Base-by-base conservation (phyloP, 2,113 vertebrate genomes). In the Anser cygnoides region DNA sequence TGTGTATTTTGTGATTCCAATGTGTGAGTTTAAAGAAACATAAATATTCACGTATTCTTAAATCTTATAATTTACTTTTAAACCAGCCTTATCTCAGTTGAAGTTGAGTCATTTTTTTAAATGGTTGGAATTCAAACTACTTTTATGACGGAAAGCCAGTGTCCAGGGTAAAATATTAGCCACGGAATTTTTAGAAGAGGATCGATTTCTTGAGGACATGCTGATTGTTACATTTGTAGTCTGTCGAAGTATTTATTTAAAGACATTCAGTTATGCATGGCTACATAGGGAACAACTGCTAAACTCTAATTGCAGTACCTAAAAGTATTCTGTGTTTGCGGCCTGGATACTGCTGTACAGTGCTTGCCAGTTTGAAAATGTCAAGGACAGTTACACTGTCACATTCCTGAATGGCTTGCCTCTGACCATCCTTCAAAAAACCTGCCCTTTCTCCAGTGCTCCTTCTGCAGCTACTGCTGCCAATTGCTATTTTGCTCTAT, bases 301-400 rank as follows among this genome's bases (percentile, higher is more conserved):
- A 26, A 93, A 89, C 57, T 87, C 23, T 50, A 44, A 77, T 74
- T 96, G 72, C 46, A 72, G 76, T 83, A 86, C 87, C 73, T 89
- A 18, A 25, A 63, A 57, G 67, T 52, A 63, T 75, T 95, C 86
- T 82, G 14, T 87, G 88, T 68, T 87, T 89, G 74, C 39, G 94
- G 90, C 57, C 74, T 92, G 93, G 77, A 44, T 37, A 4, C 82
- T 84, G 72, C 63, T 25, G 52, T 89, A 57, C 63, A 65, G 66
- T 0, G 8, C 92, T 93, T 97, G 96, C 90, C 95, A 94, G 95
- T 62, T 93, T 72, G 89, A 83, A 97, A 96, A 95, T 97, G 95
- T 96, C 95, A 96, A 96, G 96, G 95, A 15, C 95, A 50, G 84
- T 89, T 85, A 54, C 81, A 31, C 65, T 94, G 82, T 94, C 63